These are phyloP conservation scores for Gobionotothen gibberifrons DNA, from an alignment of 2,797 vertebrate species.

Conservation along the genomic window DNA sequence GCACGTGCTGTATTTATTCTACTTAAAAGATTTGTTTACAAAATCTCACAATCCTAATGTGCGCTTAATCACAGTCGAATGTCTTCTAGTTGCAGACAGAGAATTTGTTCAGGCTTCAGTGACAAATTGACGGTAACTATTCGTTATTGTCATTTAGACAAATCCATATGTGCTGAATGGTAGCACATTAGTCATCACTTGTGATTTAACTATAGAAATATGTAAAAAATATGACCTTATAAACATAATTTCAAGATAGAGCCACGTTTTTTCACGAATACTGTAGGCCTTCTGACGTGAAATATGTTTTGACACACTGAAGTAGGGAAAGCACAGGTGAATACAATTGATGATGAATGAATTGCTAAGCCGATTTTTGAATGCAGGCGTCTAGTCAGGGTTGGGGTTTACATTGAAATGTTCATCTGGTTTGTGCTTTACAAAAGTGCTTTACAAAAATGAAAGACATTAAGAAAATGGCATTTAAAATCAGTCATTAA, in stretches of 20 bases:
- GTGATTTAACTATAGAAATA: neutral
- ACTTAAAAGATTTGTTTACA: slow-evolving; percentile 55
- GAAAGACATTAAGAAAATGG: too few relatives aligned
- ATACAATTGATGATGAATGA: neutral
- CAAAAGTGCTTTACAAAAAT: too few relatives aligned
- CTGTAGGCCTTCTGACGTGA: neutral
- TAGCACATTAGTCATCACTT: neutral
- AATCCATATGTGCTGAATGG: slow-evolving; percentile 2
- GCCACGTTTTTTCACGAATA: slow-evolving; percentile 2
- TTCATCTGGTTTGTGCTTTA: too few relatives aligned
- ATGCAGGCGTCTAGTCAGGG: neutral
- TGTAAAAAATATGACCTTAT: neutral
- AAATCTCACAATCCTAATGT: slow-evolving; percentile 50
- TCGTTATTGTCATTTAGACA: neutral
- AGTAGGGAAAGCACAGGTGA: neutral
- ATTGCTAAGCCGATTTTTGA: neutral
- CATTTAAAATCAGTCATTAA: too few relatives aligned
- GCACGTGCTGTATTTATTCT: slow-evolving; percentile 32
- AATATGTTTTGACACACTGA: too few relatives aligned
- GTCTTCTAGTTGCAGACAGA: slow-evolving; percentile 36
- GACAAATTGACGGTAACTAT: neutral
- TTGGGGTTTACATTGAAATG: neutral
- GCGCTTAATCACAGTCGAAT: slow-evolving; percentile 46
- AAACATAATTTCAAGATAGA: neutral
- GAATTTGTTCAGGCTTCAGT: slow-evolving; percentile 49